phyloP scores from a whole-genome alignment of 2,797 vertebrate genomes.

The Acipenser ruthenus region DNA sequence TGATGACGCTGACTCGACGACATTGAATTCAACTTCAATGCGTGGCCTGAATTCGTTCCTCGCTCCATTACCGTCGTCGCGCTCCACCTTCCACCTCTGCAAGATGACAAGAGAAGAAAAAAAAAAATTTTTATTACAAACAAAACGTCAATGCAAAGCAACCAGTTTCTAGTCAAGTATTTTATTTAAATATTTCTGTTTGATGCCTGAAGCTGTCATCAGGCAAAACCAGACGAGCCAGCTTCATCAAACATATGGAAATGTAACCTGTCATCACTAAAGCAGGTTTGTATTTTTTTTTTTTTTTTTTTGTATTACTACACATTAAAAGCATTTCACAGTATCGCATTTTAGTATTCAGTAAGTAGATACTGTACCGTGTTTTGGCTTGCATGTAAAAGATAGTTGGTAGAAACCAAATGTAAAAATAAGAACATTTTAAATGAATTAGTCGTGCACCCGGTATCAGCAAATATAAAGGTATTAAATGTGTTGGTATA shows the following conservation, averaged over 20 bases:
- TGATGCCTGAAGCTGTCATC: too few relatives aligned
- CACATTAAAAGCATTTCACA: background rate
- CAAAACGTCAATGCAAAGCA: background rate
- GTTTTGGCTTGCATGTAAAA: background rate
- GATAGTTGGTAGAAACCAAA: too few relatives aligned
- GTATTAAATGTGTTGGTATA: too few relatives aligned
- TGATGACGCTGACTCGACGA: constrained; percentile 49
- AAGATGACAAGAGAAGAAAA: constrained; percentile 6
- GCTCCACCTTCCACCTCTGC: constrained; percentile 45
- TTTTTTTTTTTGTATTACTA: too few relatives aligned
- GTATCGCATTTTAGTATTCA: background rate
- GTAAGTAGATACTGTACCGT: background rate
- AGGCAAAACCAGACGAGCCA: too few relatives aligned
- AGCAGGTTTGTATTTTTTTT: too few relatives aligned
- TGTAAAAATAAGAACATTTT: too few relatives aligned
- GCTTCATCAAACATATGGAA: too few relatives aligned
- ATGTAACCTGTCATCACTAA: too few relatives aligned
- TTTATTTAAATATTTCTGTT: background rate
- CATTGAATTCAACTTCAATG: constrained; percentile 61
- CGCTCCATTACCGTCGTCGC: constrained; percentile 20
- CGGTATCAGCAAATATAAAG: too few relatives aligned
- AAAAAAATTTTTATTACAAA: background rate
- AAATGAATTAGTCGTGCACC: too few relatives aligned
- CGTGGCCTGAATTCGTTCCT: constrained; percentile 36
- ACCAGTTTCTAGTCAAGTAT: constrained; percentile 2